phyloP scores from a whole-genome alignment of 2,113 vertebrate species.

The Raja brachyura region DNA sequence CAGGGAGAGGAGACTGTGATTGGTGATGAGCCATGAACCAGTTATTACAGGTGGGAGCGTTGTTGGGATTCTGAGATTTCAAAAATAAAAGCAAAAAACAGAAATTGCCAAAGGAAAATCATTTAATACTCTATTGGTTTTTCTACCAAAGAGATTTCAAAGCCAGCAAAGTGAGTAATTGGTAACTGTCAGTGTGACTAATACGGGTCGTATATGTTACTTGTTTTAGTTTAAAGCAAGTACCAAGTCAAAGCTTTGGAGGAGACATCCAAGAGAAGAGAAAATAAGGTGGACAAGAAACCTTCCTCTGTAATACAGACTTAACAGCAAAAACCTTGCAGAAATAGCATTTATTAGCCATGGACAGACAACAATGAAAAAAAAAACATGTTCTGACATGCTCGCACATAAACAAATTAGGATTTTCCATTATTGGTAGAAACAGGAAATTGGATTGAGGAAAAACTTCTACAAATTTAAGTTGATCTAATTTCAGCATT shows the following conservation, averaged over 20 bases:
- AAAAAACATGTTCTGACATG: background rate
- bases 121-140: background rate
- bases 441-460: background rate
- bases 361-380: background rate
- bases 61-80: background rate
- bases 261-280: background rate
- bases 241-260: background rate
- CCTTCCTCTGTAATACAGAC: background rate
- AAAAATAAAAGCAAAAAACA: background rate
- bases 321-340: background rate
- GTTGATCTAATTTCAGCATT: background rate
- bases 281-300: background rate
- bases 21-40: too few species aligned
- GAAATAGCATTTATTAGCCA: background rate
- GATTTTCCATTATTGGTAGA: background rate
- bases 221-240: conserved; percentile 1
- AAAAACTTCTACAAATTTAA: background rate
- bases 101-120: background rate
- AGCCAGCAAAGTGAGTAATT: background rate
- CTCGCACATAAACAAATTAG: background rate
- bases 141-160: background rate
- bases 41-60: too few species aligned
- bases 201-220: background rate
- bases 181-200: background rate
- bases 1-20: too few species aligned